Conservation (phyloP, 2,888 invertebrate genomes). For the Agrochola macilenta region DNA sequence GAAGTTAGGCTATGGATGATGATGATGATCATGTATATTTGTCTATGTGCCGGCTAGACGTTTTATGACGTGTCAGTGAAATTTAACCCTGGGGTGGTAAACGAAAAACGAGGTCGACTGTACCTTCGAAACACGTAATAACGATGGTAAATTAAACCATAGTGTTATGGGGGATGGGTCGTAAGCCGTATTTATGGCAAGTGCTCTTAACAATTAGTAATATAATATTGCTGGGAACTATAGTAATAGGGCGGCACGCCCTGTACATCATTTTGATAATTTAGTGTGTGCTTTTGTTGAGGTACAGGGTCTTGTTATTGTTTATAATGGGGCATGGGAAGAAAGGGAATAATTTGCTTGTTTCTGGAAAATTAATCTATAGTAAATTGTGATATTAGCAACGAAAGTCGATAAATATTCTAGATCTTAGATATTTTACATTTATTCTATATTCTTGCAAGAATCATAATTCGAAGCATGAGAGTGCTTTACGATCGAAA, state of each 20-base stretch:
- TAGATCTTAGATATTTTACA: not conserved
- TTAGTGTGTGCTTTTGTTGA: constrained; percentile 17
- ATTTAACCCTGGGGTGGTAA: not conserved
- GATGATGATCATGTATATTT: not conserved
- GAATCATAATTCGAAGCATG: too few relatives aligned
- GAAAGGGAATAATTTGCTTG: not conserved
- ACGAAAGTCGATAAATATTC: too few relatives aligned
- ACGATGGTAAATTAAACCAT: constrained; percentile 60
- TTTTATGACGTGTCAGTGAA: not conserved
- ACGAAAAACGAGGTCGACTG: not conserved
- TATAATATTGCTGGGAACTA: constrained; percentile 57
- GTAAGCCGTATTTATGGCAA: constrained; percentile 63
- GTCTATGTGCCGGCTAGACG: not conserved
- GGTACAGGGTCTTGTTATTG: not conserved
- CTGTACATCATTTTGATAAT: constrained; percentile 44
- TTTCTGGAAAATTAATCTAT: not conserved
- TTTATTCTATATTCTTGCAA: not conserved
- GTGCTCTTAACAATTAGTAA: constrained; percentile 65
- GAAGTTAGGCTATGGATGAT: too few relatives aligned
- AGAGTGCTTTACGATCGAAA: too few relatives aligned
- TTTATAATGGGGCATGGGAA: not conserved
- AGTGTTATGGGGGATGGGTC: constrained; percentile 45
- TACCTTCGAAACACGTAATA: constrained; percentile 32
- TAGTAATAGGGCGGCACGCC: constrained; percentile 15
- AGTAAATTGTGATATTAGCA: not conserved